A percentile compares a stretch with the other conserved stretches of the same genome.
These are phyloP conservation scores for Mirza zaza DNA, from an alignment of 2,113 vertebrate species.

Conservation along the genomic window DNA sequence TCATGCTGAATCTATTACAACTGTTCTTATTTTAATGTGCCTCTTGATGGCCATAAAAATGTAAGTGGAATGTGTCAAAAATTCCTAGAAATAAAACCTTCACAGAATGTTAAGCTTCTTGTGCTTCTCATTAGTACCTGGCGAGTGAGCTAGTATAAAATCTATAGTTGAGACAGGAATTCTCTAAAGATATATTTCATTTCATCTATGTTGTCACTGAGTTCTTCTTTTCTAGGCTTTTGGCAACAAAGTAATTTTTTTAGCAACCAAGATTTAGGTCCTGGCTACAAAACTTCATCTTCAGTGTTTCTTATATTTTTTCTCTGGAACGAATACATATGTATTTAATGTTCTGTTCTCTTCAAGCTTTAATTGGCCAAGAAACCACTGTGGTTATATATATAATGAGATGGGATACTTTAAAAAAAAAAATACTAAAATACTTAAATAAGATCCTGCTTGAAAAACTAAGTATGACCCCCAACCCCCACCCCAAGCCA, in stretches of 20 bases:
- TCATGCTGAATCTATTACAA: neutral
- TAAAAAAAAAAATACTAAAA: neutral
- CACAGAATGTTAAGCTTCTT: neutral
- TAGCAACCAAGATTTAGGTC: neutral
- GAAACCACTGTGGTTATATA: neutral
- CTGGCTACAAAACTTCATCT: neutral
- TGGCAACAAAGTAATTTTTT: constrained; percentile 33
- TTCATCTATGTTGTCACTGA: neutral
- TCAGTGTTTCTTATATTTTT: neutral
- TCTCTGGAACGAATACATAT: neutral
- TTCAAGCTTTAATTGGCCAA: neutral
- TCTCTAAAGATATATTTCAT: neutral
- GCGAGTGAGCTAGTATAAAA: constrained; percentile 1
- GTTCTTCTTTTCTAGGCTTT: neutral
- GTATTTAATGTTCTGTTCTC: neutral
- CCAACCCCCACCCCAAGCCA: neutral
- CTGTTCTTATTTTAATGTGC: constrained; percentile 8
- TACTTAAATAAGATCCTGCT: neutral
- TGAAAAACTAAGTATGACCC: neutral
- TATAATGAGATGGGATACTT: neutral
- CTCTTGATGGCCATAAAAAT: neutral
- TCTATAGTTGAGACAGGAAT: neutral
- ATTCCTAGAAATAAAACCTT: neutral
- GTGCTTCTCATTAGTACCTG: neutral
- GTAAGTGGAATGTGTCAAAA: neutral